A percentile compares a stretch with the other conserved stretches of the same genome.
Conservation (phyloP, 2,113 vertebrate species). For the Gymnobelideus leadbeateri region DNA sequence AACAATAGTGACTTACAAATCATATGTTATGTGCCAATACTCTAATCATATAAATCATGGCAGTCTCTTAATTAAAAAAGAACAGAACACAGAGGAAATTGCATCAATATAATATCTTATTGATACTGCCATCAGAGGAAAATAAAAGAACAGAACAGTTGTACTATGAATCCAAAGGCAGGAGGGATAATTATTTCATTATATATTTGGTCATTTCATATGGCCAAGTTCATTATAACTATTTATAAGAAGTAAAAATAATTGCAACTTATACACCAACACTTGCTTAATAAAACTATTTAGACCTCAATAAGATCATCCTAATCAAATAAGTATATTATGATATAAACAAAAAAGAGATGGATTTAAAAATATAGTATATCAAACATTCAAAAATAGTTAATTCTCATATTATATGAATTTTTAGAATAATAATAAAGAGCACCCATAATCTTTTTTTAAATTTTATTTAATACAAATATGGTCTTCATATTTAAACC, state of each 20-base stretch:
- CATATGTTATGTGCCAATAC: not conserved
- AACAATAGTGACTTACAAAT: not conserved
- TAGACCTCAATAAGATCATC: not conserved
- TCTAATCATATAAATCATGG: not conserved
- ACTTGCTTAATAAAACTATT: not conserved
- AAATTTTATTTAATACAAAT: not conserved
- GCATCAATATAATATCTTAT: not conserved
- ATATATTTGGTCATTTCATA: not conserved
- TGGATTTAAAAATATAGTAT: not conserved
- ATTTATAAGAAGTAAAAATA: not conserved
- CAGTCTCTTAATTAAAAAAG: not conserved
- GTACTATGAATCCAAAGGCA: not conserved
- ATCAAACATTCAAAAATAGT: not conserved
- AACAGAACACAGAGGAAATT: not conserved
- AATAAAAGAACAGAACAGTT: not conserved
- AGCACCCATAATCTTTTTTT: not conserved
- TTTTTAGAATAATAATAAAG: not conserved
- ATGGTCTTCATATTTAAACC: not conserved
- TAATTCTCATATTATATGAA: not conserved
- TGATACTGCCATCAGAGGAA: not conserved
- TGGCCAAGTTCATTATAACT: not conserved
- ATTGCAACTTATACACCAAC: not conserved
- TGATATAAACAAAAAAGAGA: not conserved
- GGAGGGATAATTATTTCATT: not conserved
- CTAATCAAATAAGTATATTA: not conserved